A percentile compares a stretch with the other conserved stretches of the same genome.
Conservation (phyloP, 2,113 vertebrate genomes). For the Trogon surrucura region DNA sequence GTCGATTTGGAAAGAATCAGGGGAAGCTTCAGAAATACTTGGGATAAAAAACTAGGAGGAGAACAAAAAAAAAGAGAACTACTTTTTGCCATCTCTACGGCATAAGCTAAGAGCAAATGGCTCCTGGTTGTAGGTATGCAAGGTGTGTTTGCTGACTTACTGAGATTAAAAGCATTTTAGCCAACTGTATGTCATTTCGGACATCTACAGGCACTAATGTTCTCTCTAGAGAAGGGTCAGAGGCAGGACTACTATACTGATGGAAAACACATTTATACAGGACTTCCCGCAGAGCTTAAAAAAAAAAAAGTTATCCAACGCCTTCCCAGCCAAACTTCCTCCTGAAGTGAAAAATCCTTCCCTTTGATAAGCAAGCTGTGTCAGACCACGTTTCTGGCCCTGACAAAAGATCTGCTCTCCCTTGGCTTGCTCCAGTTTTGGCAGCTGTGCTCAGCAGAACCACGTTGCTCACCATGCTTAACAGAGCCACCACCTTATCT, state of each 20-base stretch:
- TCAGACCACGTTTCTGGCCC: constrained; percentile 2
- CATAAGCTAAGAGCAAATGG: constrained; percentile 4
- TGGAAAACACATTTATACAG: constrained; percentile 16
- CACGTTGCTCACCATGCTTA: neutral
- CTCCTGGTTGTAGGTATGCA: neutral
- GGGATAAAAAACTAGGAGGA: neutral
- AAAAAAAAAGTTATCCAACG: neutral
- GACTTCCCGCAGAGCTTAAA: neutral
- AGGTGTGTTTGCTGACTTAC: constrained; percentile 11
- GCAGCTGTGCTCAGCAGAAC: constrained; percentile 17
- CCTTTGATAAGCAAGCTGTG: constrained; percentile 39
- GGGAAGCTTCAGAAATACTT: neutral
- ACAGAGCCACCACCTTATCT: neutral
- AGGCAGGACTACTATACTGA: constrained; percentile 1
- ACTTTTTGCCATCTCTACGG: neutral
- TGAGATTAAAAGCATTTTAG: constrained; percentile 16
- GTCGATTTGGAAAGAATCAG: neutral
- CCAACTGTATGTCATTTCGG: neutral
- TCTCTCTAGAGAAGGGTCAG: neutral
- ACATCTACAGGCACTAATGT: accelerated
- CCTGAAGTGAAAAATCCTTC: constrained; percentile 50
- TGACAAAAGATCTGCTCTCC: neutral
- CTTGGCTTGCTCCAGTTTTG: neutral
- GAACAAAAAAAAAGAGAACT: neutral
- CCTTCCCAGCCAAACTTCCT: constrained; percentile 47